Conservation (phyloP, 2,113 vertebrate genomes). For the Ailurus styani region DNA sequence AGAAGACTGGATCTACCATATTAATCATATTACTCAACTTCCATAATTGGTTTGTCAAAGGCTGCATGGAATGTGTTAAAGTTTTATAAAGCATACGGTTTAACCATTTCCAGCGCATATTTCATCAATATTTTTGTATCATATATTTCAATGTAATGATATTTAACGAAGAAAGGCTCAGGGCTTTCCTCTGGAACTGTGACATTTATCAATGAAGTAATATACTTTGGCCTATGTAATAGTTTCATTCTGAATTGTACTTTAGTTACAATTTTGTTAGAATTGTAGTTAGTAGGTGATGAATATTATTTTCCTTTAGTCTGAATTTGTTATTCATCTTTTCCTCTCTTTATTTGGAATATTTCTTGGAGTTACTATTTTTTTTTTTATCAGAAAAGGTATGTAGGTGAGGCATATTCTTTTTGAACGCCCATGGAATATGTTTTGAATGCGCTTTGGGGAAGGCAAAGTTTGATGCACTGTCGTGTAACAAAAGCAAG, state of each 20-base stretch:
- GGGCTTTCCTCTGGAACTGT: background rate
- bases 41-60: background rate
- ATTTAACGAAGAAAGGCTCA: background rate
- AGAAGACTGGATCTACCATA: background rate
- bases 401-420: background rate
- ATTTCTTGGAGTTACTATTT: background rate
- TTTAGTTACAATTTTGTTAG: background rate
- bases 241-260: background rate
- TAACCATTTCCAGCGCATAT: background rate
- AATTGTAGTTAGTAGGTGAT: background rate
- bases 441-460: background rate
- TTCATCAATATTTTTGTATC: slow-evolving; percentile 6
- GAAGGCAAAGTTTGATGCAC: background rate
- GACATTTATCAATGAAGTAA: background rate
- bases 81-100: slow-evolving; percentile 1
- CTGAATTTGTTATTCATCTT: background rate
- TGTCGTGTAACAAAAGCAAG: background rate
- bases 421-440: background rate
- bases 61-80: background rate
- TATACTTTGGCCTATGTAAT: background rate
- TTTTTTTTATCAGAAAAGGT: background rate
- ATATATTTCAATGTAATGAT: background rate
- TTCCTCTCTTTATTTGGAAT: background rate
- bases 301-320: background rate
- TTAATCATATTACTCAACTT: background rate